Base-by-base conservation (phyloP, 2,888 invertebrate species). In the Aphidius colemani region DNA sequence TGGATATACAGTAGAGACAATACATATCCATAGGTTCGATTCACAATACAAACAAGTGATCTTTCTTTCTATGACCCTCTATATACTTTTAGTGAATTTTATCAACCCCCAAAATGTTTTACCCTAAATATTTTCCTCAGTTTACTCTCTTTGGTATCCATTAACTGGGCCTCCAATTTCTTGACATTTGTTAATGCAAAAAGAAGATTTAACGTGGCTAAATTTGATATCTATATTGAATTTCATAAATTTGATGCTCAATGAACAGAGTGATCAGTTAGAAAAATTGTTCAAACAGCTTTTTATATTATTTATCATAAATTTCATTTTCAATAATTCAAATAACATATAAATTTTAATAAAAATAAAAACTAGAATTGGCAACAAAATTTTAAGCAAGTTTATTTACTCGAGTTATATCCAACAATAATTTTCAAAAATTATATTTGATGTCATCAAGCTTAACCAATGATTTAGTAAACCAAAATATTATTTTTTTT, bases 101-200 rank as follows among this genome's bases (percentile, higher is more conserved):
- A 45, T 46, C n/a, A 53, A 57, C 63, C 64, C 61, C 58, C 63
- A 67, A 55, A 50, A 43, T 7, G 48, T 49, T n/a, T 61, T 58
- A 61, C 53, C 46, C 50, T 48, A 44, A 59, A 39, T 61, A 51
- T 53, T 50, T 59, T 48, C 46, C 56, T 51, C 46, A 44, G 63
- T 61, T 55, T 59, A 57, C 67, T 71, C 74, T 74, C 75, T 74
- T 73, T 61, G 59, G 67, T 63, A 75, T 79, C 82, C 82, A 81
- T 81, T 81, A 82, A 80, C 78, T 72, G 74, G 74, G 77, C 78
- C 72, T 81, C 80, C 72, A 68, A 76, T 81, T 81, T 81, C 81
- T 77, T 72, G 72, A 59, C 64, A 66, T 66, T 63, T 50, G 66
- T 55, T 58, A 63, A 61, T 61, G 62, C 56, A 66, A 59, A 53